Base-by-base conservation (phyloP, 2,797 vertebrate genomes). In the Falco cherrug region DNA sequence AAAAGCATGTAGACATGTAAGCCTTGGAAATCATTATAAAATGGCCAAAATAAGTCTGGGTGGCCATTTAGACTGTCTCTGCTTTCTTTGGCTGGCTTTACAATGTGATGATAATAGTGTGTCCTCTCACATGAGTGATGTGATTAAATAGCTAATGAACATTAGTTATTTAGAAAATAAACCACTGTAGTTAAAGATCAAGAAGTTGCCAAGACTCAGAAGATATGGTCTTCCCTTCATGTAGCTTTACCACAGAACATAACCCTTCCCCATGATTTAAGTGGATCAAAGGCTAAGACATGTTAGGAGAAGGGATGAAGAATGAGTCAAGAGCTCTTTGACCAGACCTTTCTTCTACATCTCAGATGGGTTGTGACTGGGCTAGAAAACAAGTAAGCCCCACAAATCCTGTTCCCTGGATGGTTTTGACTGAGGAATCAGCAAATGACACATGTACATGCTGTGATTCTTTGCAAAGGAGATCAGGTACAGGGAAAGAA, bases 1-100 rank as follows among this genome's bases (percentile, higher is more conserved):
- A 73, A 50, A 80, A 48, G 13, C 21, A 26, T 0, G 0, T 9
- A 41, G n/a, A 25, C 0, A 0, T 4, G 31, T 39, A 68, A 84
- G 5, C 2, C 20, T 22, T 59, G 50, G 37, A 82, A 94, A 87
- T 63, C 5, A n/a, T 70, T 85, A 26, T 39, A 12, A 81, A 91
- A 71, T 25, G 31, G 31, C 5, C 41, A 60, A 71, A 86, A 53
- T 33, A 39, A 12, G 7, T 67, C 33, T 54, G 21, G 24, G 20
- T 1, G 4, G 19, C n/a, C 24, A 70, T 60, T 69, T 65, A 54
- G 10, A 50, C 37, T 39, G 2, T 39, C 39, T 87, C 47, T n/a
- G 5, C 10, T 74, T 68, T n/a, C 4, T 84, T 81, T 1, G 0
- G 39, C 39, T 64, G 41, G 31, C 16, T 78, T 82, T 76, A 13